These are phyloP conservation scores for Labeo rohita DNA, from an alignment of 2,113 vertebrate genomes.

Conservation along the genomic window DNA sequence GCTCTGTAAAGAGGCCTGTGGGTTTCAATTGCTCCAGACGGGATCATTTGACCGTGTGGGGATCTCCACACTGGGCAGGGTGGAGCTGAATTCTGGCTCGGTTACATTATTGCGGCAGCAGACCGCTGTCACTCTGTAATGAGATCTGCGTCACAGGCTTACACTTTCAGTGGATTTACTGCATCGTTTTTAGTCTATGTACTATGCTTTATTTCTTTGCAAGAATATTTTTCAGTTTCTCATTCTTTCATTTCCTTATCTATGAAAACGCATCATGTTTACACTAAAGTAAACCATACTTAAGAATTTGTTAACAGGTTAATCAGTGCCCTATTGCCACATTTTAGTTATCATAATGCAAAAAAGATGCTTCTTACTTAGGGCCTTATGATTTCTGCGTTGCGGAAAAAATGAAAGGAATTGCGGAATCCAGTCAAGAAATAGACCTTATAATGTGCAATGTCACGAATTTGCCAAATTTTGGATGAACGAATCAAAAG, in stretches of 20 bases:
- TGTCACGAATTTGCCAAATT: no score
- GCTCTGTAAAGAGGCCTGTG: constrained; percentile 12
- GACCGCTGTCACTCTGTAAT: constrained; percentile 34
- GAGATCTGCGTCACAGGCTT: constrained; percentile 7
- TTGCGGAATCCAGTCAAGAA: no score
- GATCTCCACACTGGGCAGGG: constrained; percentile 19
- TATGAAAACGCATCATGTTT: not conserved
- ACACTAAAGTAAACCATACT: not conserved
- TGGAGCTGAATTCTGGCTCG: constrained; percentile 28
- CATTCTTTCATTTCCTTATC: not conserved
- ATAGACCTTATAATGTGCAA: no score
- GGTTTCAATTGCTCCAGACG: not conserved
- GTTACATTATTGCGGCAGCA: constrained; percentile 12
- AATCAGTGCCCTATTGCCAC: not conserved
- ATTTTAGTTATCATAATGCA: not conserved
- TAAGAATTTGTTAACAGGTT: not conserved
- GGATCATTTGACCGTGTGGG: constrained; percentile 29
- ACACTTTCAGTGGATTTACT: constrained; percentile 27
- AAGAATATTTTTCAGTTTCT: not conserved
- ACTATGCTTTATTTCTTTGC: not conserved
- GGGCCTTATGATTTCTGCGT: no score
- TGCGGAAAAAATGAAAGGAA: no score
- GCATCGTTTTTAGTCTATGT: not conserved
- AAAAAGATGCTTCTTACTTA: not conserved
- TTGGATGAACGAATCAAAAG: no score